Conservation (phyloP, 2,888 invertebrate genomes). For the Melinaea marsaeus region DNA sequence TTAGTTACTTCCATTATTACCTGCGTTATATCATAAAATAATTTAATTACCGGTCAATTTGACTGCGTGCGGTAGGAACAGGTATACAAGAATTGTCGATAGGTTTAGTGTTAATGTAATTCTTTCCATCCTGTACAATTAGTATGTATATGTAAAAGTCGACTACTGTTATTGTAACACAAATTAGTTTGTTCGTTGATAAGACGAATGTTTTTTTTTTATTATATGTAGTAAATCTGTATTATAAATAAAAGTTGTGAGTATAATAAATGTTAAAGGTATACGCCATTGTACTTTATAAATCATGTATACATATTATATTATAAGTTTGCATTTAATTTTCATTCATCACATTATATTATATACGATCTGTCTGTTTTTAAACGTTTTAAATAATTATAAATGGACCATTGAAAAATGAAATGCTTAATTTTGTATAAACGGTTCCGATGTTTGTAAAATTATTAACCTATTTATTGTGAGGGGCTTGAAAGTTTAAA, state of each 20-base stretch:
- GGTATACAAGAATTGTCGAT: no score
- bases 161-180: no score
- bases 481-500: slow-evolving; percentile 26
- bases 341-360: not conserved
- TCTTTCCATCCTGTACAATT: no score
- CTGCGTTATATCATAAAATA: no score
- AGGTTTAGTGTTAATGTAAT: no score
- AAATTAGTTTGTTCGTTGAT: no score
- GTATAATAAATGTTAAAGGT: not conserved
- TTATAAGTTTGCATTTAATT: slow-evolving; percentile 4
- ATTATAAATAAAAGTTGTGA: not conserved
- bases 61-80: no score
- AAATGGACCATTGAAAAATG: slow-evolving; percentile 11
- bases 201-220: not conserved
- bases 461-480: not conserved
- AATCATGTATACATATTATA: not conserved
- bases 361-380: no score
- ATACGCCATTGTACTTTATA: slow-evolving; percentile 4
- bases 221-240: not conserved
- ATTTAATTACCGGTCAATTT: no score
- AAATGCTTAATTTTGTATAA: not conserved
- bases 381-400: not conserved
- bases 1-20: no score
- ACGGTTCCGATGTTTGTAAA: not conserved
- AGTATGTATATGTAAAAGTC: no score